Evolutionary conservation across 2,888 invertebrate genomes (phyloP), one percentile per base, ranked within the genome.

Genomic region (Orgyia antiqua): DNA sequence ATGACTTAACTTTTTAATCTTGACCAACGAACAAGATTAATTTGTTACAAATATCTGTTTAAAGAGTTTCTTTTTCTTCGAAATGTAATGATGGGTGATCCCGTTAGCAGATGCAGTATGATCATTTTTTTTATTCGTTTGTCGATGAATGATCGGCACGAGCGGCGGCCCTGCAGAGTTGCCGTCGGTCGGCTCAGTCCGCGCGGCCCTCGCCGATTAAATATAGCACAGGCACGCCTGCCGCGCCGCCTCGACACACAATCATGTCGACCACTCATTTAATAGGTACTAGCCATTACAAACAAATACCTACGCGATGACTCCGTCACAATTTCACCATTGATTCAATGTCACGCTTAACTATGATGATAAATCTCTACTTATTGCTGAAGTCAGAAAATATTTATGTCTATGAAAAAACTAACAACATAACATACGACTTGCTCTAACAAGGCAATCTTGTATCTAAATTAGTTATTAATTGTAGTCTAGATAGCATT

Each of bases 211-310:
- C 80, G 73, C 69, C 42, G 64, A 62, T 67, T 84, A 83, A 69
- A 82, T 82, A 74, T 84, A 84, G 83, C 73, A 55, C 71, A 60
- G 71, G 75, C 80, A 74, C 72, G 76, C 79, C 70, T 65, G 73
- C 72, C 70, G 62, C 66, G 61, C 57, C 58, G 53, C 63, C 61
- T 61, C 72, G 62, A 60, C 68, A 68, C 68, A 77, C 76, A 76
- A 75, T 76, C 70, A 64, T 63, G 68, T 69, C 72, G 67, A 72
- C 70, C 64, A 69, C 73, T 72, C 62, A 57, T 65, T 59, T 65
- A 56, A 56, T 58, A 15, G 15, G 15, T 15, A 58, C 57, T 48
- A 53, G 49, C 39, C 44, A 47, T 41, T 48, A 45, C 44, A 48
- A 48, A 48, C 47, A 52, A 58, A 56, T 47, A 44, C 38, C 33